Evolutionary conservation across 2,113 vertebrate species (phyloP).

Genomic region (Leptodactylus fuscus): DNA sequence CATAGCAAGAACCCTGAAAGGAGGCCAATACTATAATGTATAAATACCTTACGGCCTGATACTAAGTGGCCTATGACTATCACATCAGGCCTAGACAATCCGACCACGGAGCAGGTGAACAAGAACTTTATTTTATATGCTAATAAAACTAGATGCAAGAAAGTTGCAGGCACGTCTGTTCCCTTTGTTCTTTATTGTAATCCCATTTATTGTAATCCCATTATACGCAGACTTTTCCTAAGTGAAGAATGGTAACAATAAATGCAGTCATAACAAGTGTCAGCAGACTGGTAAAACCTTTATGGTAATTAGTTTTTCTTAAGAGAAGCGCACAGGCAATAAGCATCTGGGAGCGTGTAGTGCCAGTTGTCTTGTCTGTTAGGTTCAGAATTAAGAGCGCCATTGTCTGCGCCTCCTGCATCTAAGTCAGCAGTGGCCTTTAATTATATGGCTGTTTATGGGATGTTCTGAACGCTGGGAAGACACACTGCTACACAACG

Average conservation of each 20-base stretch:
- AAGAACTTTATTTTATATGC: background rate
- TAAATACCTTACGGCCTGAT: too few relatives aligned
- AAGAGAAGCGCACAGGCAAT: background rate
- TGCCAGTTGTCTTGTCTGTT: slow-evolving; percentile 14
- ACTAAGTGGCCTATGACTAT: too few relatives aligned
- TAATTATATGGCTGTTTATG: slow-evolving; percentile 16
- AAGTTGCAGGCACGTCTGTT: background rate
- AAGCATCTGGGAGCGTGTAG: slow-evolving; percentile 18
- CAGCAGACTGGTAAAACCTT: background rate
- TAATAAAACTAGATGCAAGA: background rate
- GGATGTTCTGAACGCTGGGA: background rate
- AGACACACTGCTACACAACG: background rate
- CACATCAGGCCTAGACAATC: background rate
- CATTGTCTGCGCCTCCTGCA: background rate
- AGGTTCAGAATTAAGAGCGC: background rate
- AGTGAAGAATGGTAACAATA: background rate
- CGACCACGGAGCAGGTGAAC: background rate
- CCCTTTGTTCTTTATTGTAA: background rate
- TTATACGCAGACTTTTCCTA: background rate
- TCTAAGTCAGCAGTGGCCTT: background rate
- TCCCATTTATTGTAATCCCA: background rate
- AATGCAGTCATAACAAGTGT: background rate
- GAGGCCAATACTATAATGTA: too few relatives aligned
- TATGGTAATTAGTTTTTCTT: background rate
- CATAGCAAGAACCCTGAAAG: too few relatives aligned